A percentile compares a stretch with the other conserved stretches of the same genome.
phyloP scores from a whole-genome alignment of 2,888 invertebrate genomes.

The Luffia ferchaultella region DNA sequence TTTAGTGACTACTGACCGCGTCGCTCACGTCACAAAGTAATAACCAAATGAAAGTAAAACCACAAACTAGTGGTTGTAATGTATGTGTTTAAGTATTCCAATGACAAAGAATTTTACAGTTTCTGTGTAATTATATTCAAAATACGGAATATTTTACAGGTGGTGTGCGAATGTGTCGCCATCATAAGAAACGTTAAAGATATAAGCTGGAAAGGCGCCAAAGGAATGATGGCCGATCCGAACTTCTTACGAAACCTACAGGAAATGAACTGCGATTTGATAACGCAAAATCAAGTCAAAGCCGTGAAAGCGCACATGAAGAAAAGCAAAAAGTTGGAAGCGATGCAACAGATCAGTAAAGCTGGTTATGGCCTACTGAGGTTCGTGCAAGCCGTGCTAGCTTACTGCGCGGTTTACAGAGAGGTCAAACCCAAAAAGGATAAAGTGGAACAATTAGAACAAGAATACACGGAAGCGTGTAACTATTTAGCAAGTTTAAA shows the following conservation, averaged over 20 bases:
- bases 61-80: no score
- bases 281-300: conserved; percentile 75
- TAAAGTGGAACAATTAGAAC: conserved; percentile 78
- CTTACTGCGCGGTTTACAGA: conserved; percentile 87
- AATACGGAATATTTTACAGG: conserved; percentile 31
- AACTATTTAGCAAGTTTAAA: conserved; percentile 75
- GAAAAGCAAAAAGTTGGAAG: conserved; percentile 74
- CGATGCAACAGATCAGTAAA: conserved; percentile 85
- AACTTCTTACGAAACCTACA: conserved; percentile 81
- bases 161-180: conserved; percentile 89
- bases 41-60: no score
- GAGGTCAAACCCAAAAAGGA: conserved; percentile 90
- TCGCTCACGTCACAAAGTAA: no score
- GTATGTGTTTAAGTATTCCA: no score
- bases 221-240: conserved; percentile 91
- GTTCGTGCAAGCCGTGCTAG: conserved; percentile 86
- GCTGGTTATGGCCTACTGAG: conserved; percentile 87
- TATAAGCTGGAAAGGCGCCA: conserved; percentile 90
- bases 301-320: conserved; percentile 78
- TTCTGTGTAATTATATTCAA: no score
- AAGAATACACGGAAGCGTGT: conserved; percentile 68
- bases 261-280: conserved; percentile 86
- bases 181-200: conserved; percentile 86
- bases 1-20: no score
- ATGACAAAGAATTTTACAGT: no score